phyloP scores from a whole-genome alignment of 2,888 invertebrate species.

The Thereva unica region DNA sequence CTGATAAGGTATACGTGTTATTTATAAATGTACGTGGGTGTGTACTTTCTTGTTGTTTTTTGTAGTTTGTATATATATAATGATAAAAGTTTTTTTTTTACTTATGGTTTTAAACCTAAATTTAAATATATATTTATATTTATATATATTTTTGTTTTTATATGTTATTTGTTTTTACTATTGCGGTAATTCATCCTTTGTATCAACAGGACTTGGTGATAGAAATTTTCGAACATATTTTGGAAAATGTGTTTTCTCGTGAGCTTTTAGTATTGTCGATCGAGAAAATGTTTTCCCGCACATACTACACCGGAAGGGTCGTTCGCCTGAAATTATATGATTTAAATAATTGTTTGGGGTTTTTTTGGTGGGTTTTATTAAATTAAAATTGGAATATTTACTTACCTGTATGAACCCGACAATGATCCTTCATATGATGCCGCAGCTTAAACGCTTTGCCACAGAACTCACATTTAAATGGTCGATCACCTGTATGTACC shows the following conservation, averaged over 20 bases:
- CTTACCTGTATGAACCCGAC: slow-evolving; percentile 86
- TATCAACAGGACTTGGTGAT: slow-evolving; percentile 83
- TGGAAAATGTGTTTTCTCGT: slow-evolving; percentile 91
- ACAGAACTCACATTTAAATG: slow-evolving; percentile 92
- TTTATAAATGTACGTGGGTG: slow-evolving; percentile 14
- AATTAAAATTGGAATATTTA: slow-evolving; percentile 36
- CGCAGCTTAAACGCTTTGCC: slow-evolving; percentile 90
- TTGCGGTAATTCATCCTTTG: slow-evolving; percentile 79
- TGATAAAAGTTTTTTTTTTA: no score
- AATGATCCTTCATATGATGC: slow-evolving; percentile 94
- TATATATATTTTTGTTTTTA: slow-evolving; percentile 27
- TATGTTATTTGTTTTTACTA: slow-evolving; percentile 57
- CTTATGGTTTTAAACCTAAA: not conserved
- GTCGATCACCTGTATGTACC: slow-evolving; percentile 87
- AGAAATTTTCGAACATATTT: slow-evolving; percentile 89
- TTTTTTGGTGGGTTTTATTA: not conserved
- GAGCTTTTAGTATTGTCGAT: slow-evolving; percentile 88
- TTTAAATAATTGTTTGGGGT: not conserved
- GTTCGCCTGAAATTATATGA: slow-evolving; percentile 65
- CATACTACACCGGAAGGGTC: slow-evolving; percentile 85
- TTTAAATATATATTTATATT: slow-evolving; percentile 30
- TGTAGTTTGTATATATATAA: no score
- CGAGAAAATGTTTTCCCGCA: slow-evolving; percentile 91
- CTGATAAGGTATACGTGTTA: no score
- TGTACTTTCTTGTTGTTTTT: slow-evolving; percentile 8